Conservation (phyloP, 1,140 invertebrate species). For the Drosophila ercepeae region DNA sequence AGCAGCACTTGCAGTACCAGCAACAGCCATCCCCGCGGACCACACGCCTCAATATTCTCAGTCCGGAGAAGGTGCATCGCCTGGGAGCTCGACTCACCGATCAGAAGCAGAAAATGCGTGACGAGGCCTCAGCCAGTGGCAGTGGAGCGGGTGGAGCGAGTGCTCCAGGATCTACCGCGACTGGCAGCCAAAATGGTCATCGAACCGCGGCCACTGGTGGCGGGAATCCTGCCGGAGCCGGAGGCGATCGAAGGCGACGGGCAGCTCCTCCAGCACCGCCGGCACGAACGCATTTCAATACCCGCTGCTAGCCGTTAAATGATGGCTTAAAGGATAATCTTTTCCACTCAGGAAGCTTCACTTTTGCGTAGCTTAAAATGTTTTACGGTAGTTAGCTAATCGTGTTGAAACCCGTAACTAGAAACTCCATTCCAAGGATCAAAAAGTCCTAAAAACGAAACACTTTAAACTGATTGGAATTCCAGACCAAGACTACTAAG, state of each 20-base stretch:
- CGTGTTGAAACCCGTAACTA: not conserved
- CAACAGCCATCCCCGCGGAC: conserved; percentile 42
- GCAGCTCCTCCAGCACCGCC: conserved; percentile 61
- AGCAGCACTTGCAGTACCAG: conserved; percentile 35
- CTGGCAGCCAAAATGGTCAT: conserved; percentile 3
- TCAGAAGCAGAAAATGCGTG: conserved; percentile 71
- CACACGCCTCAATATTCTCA: conserved; percentile 70
- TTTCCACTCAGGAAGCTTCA: conserved; percentile 28
- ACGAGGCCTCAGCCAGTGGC: conserved; percentile 42
- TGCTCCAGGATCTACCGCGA: not conserved
- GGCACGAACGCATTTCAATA: conserved; percentile 68
- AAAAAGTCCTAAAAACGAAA: too few species aligned
- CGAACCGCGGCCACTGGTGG: not conserved
- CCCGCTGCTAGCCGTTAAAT: conserved; percentile 48
- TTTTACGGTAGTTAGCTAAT: conserved; percentile 6
- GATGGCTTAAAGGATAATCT: not conserved
- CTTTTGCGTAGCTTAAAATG: not conserved
- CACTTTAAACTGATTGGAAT: too few species aligned
- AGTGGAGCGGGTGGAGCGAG: conserved; percentile 10
- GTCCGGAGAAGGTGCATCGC: conserved; percentile 80
- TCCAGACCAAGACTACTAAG: too few species aligned
- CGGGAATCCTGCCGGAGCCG: not conserved
- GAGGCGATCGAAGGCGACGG: conserved; percentile 44
- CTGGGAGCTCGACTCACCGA: conserved; percentile 73
- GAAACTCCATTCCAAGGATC: too few species aligned